Evolutionary conservation across 2,797 vertebrate genomes (phyloP), one percentile per base, ranked within the genome.

Genomic region (Ataeniobius toweri): DNA sequence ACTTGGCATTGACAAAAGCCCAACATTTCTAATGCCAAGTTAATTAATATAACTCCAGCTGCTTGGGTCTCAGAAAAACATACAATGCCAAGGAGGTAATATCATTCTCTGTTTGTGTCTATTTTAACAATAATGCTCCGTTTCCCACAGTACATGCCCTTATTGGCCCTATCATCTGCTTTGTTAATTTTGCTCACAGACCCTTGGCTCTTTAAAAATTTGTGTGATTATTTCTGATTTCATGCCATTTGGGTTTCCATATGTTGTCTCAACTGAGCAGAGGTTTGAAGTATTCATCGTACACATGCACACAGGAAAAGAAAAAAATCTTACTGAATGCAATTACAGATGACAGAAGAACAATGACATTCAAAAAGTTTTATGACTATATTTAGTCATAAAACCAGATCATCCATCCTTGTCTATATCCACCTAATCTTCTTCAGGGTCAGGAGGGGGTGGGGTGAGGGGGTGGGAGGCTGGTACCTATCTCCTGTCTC

Each of bases 31-130:
- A 94, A 95, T 94, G 94, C 95, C 94, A 95, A 96, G 89, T 95
- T 95, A 95, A 95, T 96, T 96, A 95, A 94, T 94, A 94, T 91
- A 91, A 93, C 85, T 91, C 91, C 92, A 95, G 93, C 93, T 93
- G 93, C 89, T 93, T 79, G 82, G 89, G 81, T 84, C 87, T 88
- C 71, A 85, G 85, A 91, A 87, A 77, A 73, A 82, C 83, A 75
- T 48, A 56, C 86, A 77, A 82, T 73, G 80, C 88, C 89, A 90
- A 82, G 80, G 80, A 91, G 89, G 86, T 89, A 95, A 94, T 86
- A 88, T 86, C 86, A 48, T 76, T 77, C 65, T 86, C 48, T 65
- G 74, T 80, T 88, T 68, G 79, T 86, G 89, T 93, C 83, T 85
- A 80, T 88, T 86, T 88, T 89, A 85, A 91, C 75, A 87, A 84